Evolutionary conservation across 2,113 vertebrate genomes (phyloP).

Genomic region (Gymnogyps californianus): DNA sequence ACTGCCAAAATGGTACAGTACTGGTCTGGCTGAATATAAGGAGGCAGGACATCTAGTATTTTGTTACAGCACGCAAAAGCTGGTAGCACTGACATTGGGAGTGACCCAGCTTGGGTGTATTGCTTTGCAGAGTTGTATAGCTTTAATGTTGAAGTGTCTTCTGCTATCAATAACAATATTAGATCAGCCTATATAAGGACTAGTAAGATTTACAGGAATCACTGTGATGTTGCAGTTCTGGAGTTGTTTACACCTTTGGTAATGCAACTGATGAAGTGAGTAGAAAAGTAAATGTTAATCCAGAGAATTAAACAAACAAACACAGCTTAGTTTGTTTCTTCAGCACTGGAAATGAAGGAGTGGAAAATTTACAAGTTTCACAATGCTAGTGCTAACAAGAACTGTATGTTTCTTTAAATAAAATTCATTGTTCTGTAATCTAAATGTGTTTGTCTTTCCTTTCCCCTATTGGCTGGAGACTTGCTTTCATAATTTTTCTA

Average conservation of each 20-base stretch:
- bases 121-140: background rate
- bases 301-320: background rate
- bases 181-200: background rate
- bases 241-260: background rate
- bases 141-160: background rate
- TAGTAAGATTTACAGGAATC: background rate
- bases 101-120: background rate
- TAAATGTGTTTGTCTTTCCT: background rate
- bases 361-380: background rate
- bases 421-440: background rate
- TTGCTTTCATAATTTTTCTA: background rate
- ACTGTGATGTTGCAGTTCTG: background rate
- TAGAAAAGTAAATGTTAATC: background rate
- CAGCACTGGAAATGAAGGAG: background rate
- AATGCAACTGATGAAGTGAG: background rate
- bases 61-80: background rate
- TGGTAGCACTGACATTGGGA: background rate
- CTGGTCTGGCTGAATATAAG: background rate
- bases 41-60: background rate
- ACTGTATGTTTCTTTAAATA: background rate
- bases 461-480: background rate
- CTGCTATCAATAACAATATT: background rate
- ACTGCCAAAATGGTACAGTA: background rate
- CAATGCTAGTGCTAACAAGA: background rate
- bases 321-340: background rate